Evolutionary conservation across 2,888 invertebrate species (phyloP).

Genomic region (Mythimna loreyi): DNA sequence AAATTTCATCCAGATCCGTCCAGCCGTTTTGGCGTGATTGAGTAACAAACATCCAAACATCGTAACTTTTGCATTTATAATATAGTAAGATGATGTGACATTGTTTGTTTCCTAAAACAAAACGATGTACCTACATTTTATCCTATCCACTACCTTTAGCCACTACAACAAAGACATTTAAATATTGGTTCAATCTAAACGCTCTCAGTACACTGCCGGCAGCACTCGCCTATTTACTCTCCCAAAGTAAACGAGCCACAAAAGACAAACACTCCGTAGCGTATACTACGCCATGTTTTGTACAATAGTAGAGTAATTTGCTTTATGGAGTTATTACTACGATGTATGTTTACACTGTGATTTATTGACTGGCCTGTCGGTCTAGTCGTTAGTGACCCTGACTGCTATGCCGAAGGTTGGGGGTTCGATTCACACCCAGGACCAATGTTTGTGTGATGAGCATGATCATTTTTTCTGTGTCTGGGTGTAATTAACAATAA

Average conservation of each 20-base stretch:
- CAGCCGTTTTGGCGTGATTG: too few species aligned
- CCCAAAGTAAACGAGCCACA: constrained; percentile 9
- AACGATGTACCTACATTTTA: not conserved
- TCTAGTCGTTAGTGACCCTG: too few species aligned
- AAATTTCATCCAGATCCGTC: too few species aligned
- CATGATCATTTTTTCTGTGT: too few species aligned
- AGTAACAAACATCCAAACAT: too few species aligned
- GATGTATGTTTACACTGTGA: constrained; percentile 14
- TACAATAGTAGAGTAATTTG: constrained; percentile 40
- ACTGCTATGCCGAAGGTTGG: too few species aligned
- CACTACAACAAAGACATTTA: constrained; percentile 5
- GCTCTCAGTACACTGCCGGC: not conserved
- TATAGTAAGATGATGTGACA: too few species aligned
- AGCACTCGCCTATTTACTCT: constrained; percentile 30
- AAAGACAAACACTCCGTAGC: constrained; percentile 24
- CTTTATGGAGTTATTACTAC: constrained; percentile 3
- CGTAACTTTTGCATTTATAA: too few species aligned
- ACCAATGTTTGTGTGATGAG: too few species aligned
- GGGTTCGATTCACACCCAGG: too few species aligned
- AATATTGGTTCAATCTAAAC: constrained; percentile 32
- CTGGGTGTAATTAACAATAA: too few species aligned
- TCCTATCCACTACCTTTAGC: not conserved
- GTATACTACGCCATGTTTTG: constrained; percentile 22
- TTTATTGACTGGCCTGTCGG: too few species aligned
- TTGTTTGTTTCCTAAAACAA: not conserved